Evolutionary conservation across 2,888 invertebrate species (phyloP).

Genomic region (Phorcus lineatus): DNA sequence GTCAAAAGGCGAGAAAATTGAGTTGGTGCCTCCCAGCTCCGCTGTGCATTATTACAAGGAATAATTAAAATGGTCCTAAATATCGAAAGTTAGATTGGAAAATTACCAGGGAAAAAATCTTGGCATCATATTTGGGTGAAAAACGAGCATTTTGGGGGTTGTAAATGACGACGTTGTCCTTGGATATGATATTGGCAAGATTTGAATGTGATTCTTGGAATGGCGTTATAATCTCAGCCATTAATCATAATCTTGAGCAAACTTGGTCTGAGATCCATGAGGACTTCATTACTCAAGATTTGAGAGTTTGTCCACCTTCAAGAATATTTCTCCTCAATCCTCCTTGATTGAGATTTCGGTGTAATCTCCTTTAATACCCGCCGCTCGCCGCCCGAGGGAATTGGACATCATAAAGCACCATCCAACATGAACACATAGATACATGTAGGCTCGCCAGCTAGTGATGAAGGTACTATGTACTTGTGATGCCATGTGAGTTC

Average conservation of each 20-base stretch:
- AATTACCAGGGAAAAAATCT: constrained; percentile 21
- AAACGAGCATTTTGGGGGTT: constrained; percentile 23
- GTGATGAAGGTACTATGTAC: too few species aligned
- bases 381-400: not conserved
- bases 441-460: too few species aligned
- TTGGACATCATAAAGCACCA: too few species aligned
- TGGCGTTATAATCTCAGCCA: constrained; percentile 23
- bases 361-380: constrained; percentile 16
- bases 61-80: constrained; percentile 20
- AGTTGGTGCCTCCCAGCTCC: not conserved
- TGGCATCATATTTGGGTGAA: constrained; percentile 8
- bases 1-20: constrained; percentile 2
- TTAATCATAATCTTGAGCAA: constrained; percentile 23
- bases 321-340: not conserved
- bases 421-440: too few species aligned
- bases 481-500: too few species aligned
- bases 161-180: constrained; percentile 17
- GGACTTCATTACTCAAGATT: constrained; percentile 24
- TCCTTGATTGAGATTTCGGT: constrained; percentile 9
- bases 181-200: constrained; percentile 12
- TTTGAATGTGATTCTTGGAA: constrained; percentile 15
- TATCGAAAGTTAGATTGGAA: constrained; percentile 20
- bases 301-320: not conserved
- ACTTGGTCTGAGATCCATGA: not conserved
- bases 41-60: not conserved